Base-by-base conservation (phyloP, 2,797 vertebrate species). In the Buphagus erythrorhynchus region DNA sequence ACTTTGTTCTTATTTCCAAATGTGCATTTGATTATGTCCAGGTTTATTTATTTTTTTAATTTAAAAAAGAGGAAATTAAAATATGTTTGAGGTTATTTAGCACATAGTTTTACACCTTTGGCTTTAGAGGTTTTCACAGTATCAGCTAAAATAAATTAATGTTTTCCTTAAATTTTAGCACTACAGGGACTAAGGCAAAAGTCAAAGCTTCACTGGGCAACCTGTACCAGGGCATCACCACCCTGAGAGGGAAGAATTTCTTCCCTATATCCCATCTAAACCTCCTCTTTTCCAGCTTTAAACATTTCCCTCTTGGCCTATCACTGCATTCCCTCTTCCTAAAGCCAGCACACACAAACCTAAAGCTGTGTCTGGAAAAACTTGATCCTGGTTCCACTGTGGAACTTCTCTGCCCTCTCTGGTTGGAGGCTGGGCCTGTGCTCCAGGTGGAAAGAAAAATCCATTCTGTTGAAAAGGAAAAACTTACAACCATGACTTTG, bases 391-490 rank as follows among this genome's bases (percentile, higher is more conserved):
- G 2, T 73, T 66, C 25, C 40, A 5, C 12, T 36, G 17, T 13
- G 16, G 43, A 29, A n/a, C 10, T 31, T 80, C 0, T 0, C 16
- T 67, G 58, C 10, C 19, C 15, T 68, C 14, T 31, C 18, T 69
- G 48, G 3, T 3, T 62, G 59, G 33, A 43, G 3, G 2, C 16
- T 21, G 46, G 28, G 17, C 15, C 46, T 18, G 11, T 45, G 24
- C 26, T 88, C 40, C 31, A 31, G 12, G n/a, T 82, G 11, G 42
- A 58, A 65, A 83, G 35, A 18, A 3, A 67, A 31, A 40, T 8
- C 2, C 19, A 57, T 52, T 26, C 51, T 38, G 2, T 2, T 43
- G 42, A 65, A 65, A 45, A 59, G 17, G 36, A 26, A 80, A 91
- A 71, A 51, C 31, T 9, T 2, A 9, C n/a, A 76, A 36, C 3